Evolutionary conservation across 1,140 invertebrate species (phyloP).

Genomic region (Pachypeltis micranthus): DNA sequence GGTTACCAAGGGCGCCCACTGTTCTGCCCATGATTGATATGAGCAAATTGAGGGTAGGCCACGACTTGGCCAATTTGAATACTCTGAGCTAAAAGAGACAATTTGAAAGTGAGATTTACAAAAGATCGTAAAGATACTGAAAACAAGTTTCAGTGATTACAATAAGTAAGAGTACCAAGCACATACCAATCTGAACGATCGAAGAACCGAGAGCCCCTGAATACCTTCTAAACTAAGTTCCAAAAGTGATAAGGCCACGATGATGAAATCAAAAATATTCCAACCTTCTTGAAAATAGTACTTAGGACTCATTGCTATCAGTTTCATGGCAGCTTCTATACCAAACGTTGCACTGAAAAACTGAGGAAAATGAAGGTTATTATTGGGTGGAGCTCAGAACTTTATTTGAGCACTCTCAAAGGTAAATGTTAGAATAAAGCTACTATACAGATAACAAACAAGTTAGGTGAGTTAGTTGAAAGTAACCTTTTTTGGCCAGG

Average conservation of each 20-base stretch:
- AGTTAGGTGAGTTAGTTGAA: too few relatives aligned
- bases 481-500: too few relatives aligned
- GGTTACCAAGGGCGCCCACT: constrained; percentile 92
- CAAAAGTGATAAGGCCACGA: constrained; percentile 86
- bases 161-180: constrained; percentile 6
- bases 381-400: too few relatives aligned
- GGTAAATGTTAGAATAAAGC: too few relatives aligned
- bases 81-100: constrained; percentile 74
- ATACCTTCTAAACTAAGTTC: constrained; percentile 87
- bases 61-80: constrained; percentile 98
- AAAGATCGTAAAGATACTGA: not conserved
- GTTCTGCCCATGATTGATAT: constrained; percentile 98
- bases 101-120: not conserved
- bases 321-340: constrained; percentile 89
- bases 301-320: constrained; percentile 92
- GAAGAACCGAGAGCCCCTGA: constrained; percentile 87
- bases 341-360: constrained; percentile 97
- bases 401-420: too few relatives aligned
- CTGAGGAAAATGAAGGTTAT: constrained; percentile 43
- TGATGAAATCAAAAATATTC: constrained; percentile 99
- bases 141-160: not conserved
- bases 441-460: too few relatives aligned
- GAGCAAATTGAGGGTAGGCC: constrained; percentile 94
- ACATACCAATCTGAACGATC: constrained; percentile 95
- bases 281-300: constrained; percentile 97